phyloP scores from a whole-genome alignment of 2,797 vertebrate species.

The Neosalanx taihuensis region DNA sequence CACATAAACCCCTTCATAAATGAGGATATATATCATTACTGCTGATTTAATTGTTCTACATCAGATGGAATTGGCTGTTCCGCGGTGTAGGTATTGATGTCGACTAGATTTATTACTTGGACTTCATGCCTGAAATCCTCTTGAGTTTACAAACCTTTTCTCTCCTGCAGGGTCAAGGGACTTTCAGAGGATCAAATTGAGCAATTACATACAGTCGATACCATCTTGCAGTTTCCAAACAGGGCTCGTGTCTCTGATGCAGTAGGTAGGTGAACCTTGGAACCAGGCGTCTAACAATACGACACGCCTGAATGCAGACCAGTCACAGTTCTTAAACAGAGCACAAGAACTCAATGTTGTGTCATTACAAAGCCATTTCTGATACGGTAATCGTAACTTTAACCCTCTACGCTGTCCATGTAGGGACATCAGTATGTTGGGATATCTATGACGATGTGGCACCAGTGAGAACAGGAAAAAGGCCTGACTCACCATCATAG shows the following conservation, averaged over 20 bases:
- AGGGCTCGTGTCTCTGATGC: conserved; percentile 30
- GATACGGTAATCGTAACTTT: too few relatives aligned
- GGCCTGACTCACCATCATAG: too few relatives aligned
- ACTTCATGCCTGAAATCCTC: conserved; percentile 39
- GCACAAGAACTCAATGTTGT: too few relatives aligned
- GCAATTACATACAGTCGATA: conserved; percentile 62
- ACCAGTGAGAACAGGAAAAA: too few relatives aligned
- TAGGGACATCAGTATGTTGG: too few relatives aligned
- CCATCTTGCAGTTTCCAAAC: conserved; percentile 34
- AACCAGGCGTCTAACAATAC: conserved; percentile 13
- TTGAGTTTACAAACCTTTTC: conserved; percentile 32
- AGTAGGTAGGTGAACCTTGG: conserved; percentile 36
- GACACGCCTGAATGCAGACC: background rate
- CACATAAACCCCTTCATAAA: conserved; percentile 28
- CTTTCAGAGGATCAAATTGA: conserved; percentile 37
- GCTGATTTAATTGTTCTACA: conserved; percentile 17
- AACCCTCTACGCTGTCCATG: too few relatives aligned
- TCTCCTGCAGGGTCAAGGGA: conserved; percentile 37
- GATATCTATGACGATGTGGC: too few relatives aligned
- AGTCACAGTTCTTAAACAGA: too few relatives aligned
- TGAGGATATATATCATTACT: conserved; percentile 2
- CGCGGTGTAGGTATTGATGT: conserved; percentile 6
- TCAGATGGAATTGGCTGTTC: background rate
- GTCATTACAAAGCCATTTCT: too few relatives aligned
- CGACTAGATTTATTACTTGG: conserved; percentile 11